Conservation (phyloP, 1,140 invertebrate species). For the Caerostris extrusa region DNA sequence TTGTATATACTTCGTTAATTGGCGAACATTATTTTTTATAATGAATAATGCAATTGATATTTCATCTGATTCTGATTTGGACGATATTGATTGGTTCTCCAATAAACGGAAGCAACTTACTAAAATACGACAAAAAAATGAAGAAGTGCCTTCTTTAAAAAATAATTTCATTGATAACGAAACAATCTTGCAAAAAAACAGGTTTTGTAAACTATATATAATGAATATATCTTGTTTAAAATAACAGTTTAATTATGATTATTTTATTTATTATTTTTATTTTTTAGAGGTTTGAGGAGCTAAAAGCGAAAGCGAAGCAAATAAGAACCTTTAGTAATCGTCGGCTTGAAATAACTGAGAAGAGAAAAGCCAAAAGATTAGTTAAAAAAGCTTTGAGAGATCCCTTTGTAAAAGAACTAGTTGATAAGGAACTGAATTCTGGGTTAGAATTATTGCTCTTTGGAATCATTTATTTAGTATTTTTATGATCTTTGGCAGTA, state of each 20-base stretch:
- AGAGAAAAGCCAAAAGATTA: conserved; percentile 12
- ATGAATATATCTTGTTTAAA: neutral
- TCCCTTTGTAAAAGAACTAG: conserved; percentile 24
- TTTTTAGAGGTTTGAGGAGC: conserved; percentile 69
- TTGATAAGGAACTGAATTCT: neutral
- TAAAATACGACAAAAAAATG: neutral
- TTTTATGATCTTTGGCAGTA: neutral
- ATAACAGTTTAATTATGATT: neutral
- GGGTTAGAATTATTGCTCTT: neutral
- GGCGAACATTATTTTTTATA: no score
- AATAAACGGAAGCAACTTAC: neutral
- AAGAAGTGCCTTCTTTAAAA: neutral
- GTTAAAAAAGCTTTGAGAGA: conserved; percentile 65
- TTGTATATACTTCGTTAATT: no score
- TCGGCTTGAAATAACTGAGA: neutral
- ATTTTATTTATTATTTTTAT: neutral
- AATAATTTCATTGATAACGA: neutral
- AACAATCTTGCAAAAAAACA: neutral
- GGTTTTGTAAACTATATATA: neutral
- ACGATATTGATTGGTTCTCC: neutral
- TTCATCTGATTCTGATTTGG: conserved; percentile 3
- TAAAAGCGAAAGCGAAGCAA: conserved; percentile 45
- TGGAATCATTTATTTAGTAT: neutral
- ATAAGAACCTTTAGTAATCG: neutral
- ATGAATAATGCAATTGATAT: no score